These are phyloP conservation scores for Crotalus tigris DNA, from an alignment of 2,113 vertebrate genomes.

Conservation along the genomic window DNA sequence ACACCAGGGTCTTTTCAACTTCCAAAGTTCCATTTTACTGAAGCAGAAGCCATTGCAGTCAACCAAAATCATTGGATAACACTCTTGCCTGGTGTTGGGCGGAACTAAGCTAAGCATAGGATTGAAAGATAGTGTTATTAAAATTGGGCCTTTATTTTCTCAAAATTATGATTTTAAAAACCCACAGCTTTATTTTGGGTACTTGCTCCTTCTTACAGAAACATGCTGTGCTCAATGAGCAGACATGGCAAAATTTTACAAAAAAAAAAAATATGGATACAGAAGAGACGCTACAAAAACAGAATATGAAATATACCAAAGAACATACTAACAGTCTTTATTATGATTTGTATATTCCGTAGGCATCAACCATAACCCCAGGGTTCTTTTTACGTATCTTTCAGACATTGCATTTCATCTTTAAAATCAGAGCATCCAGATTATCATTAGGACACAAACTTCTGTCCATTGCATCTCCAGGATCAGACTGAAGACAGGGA, in stretches of 20 bases:
- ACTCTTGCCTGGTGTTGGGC: background rate
- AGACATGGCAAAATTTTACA: background rate
- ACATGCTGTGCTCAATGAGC: background rate
- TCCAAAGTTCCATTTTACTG: background rate
- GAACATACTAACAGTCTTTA: background rate
- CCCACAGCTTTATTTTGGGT: background rate
- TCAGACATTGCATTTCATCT: background rate
- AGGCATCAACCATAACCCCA: background rate
- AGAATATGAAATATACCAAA: background rate
- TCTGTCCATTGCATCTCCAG: background rate
- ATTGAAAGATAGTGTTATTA: background rate
- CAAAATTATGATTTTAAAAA: background rate
- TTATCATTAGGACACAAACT: background rate
- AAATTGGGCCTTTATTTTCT: background rate
- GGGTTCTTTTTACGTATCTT: background rate
- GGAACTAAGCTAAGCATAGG: background rate
- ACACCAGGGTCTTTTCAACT: background rate
- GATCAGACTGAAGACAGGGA: background rate
- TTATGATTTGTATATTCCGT: background rate
- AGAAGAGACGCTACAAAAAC: background rate
- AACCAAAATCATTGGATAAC: background rate
- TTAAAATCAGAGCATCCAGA: background rate
- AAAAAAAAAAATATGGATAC: background rate
- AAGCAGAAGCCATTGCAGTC: background rate
- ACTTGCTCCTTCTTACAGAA: background rate